Conservation (phyloP, 2,888 invertebrate species). For the Steromphala cineraria region DNA sequence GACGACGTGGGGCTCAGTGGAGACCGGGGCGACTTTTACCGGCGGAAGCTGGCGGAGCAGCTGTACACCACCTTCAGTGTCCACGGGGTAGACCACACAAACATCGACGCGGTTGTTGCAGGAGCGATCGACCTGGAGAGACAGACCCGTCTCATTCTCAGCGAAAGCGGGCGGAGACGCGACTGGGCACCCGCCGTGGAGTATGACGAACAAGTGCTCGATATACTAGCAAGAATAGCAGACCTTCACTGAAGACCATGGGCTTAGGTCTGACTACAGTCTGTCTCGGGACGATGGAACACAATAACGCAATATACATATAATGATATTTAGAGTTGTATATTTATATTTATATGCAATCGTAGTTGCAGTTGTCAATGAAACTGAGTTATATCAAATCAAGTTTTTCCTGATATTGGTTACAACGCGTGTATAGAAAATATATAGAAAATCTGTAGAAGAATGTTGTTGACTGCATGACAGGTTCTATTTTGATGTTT, state of each 20-base stretch:
- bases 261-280: no score
- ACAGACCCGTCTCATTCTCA: constrained; percentile 50
- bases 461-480: no score
- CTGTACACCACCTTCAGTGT: constrained; percentile 60
- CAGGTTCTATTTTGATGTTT: no score
- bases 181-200: constrained; percentile 50
- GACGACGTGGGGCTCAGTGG: constrained; percentile 62
- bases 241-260: constrained; percentile 42
- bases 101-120: constrained; percentile 56
- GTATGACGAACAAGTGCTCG: constrained; percentile 58
- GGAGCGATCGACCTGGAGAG: constrained; percentile 55
- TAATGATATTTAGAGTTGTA: no score
- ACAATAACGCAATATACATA: no score
- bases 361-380: not conserved
- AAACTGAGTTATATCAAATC: no score
- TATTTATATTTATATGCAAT: not conserved
- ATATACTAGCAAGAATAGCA: constrained; percentile 63
- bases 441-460: no score
- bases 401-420: no score
- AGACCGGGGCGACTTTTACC: constrained; percentile 67
- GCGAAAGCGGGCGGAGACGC: constrained; percentile 41
- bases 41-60: constrained; percentile 66
- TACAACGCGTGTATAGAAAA: no score
- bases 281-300: no score
- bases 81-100: constrained; percentile 60